Base-by-base conservation (phyloP, 2,888 invertebrate genomes). In the Chymomyza amoena region DNA sequence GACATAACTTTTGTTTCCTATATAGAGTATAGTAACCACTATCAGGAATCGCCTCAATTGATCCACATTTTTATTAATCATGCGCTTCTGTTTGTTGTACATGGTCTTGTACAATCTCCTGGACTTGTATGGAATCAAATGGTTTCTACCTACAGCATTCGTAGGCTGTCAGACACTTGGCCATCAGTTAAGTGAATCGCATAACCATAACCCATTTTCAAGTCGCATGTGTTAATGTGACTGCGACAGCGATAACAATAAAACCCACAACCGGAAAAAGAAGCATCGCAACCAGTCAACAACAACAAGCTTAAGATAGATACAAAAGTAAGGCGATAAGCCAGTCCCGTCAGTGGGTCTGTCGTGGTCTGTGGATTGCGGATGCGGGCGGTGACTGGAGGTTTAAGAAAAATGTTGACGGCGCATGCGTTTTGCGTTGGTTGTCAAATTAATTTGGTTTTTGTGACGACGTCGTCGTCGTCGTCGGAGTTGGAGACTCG, bases 371-470 rank as follows among this genome's bases (percentile, higher is more conserved):
- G 72, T 28, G 69, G 68, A 69, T 52, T 68, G n/a, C 18, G 65
- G 39, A 61, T 65, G 64, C 71, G 39, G 4, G 18, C 7, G 10
- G 20, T 16, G 20, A 10, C 7, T 36, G 36, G 61, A 25, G 32
- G 5, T 5, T 9, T 10, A 54, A 32, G 57, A 61, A 64, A 69
- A 73, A 80, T 79, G 81, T 86, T 75, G 75, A 81, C 65, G 87
- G 85, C 76, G 73, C 85, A 83, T 87, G 83, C 83, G 83, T 83
- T 82, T 85, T 78, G 83, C 83, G 84, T 85, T 86, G 88, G 88
- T 76, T 84, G 84, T 87, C 84, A 84, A 84, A 84, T 84, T 88
- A 87, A 88, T 84, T 84, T 84, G 73, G 72, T 79, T 81, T 45
- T 79, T 80, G 75, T 75, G 82, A 77, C 76, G 82, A 74, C 68